These are phyloP conservation scores for Coecobrya sp. DNA, from an alignment of 2,888 invertebrate species.

Conservation along the genomic window DNA sequence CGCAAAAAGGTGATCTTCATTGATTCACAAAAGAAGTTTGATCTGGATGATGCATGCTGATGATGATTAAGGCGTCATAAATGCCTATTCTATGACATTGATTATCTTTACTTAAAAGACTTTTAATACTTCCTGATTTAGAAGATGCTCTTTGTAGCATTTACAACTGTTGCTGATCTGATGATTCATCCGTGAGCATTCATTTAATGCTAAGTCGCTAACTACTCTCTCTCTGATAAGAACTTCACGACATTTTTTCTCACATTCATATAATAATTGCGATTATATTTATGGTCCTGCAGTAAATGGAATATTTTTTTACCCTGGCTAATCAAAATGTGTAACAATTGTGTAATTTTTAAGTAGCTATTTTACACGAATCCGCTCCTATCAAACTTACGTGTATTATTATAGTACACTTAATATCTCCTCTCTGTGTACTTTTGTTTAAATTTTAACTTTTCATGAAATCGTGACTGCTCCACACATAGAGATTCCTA, in stretches of 20 bases:
- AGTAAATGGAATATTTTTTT: background rate
- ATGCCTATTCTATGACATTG: constrained; percentile 73
- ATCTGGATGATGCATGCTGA: constrained; percentile 72
- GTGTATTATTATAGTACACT: background rate
- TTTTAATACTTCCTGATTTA: constrained; percentile 76
- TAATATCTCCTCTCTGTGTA: background rate
- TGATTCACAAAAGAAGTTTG: constrained; percentile 75
- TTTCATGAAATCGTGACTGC: constrained; percentile 63
- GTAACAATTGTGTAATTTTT: constrained; percentile 37
- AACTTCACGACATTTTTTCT: constrained; percentile 60
- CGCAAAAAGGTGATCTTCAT: constrained; percentile 60
- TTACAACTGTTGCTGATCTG: constrained; percentile 22
- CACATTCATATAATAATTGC: background rate
- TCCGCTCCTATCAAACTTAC: too few species aligned
- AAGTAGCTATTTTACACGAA: constrained; percentile 41
- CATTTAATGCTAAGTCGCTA: constrained; percentile 36
- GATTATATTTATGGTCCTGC: background rate
- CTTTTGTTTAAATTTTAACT: background rate
- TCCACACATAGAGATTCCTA: constrained; percentile 40
- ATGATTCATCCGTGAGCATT: constrained; percentile 47
- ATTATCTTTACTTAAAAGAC: constrained; percentile 70
- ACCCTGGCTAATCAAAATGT: constrained; percentile 6
- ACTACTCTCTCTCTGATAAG: constrained; percentile 41
- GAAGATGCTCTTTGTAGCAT: constrained; percentile 38
- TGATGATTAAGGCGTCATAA: constrained; percentile 80